Conservation (phyloP, 2,888 invertebrate genomes). For the Melanotus villosus region DNA sequence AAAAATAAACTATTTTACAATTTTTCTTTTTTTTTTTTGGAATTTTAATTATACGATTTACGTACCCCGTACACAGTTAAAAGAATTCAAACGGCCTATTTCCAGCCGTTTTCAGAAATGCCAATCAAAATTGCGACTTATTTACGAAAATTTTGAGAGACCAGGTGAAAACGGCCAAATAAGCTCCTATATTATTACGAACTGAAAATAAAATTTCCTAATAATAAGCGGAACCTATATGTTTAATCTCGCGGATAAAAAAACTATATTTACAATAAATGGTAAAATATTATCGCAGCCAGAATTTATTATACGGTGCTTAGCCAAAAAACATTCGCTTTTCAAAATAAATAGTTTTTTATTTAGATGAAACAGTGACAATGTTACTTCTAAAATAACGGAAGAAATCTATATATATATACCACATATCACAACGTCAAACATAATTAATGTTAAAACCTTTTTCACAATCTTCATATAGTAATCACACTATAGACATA, state of each 20-base stretch:
- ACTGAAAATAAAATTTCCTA: constrained; percentile 13
- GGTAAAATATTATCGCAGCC: constrained; percentile 65
- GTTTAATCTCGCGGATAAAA: constrained; percentile 29
- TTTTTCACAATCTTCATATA: not conserved
- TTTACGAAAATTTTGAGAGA: not conserved
- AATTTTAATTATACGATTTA: constrained; percentile 1
- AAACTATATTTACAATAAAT: constrained; percentile 16
- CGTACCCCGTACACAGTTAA: constrained; percentile 11
- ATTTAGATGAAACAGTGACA: not conserved
- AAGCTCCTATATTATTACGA: not conserved
- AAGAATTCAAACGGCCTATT: not conserved
- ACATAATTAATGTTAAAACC: not conserved
- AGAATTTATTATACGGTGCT: not conserved
- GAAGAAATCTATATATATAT: not conserved
- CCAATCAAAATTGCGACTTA: not conserved
- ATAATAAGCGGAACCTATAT: constrained; percentile 7
- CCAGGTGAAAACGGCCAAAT: constrained; percentile 1
- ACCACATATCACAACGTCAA: not conserved
- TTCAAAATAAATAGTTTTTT: not conserved
- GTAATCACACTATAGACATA: not conserved
- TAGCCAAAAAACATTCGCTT: constrained; percentile 37
- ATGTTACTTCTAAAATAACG: not conserved
- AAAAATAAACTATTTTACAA: constrained; percentile 13
- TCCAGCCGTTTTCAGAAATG: not conserved
- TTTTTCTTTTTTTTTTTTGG: constrained; percentile 2